phyloP scores from a whole-genome alignment of 92 coral and sea anemone species.

The Epizoanthus ramosus region DNA sequence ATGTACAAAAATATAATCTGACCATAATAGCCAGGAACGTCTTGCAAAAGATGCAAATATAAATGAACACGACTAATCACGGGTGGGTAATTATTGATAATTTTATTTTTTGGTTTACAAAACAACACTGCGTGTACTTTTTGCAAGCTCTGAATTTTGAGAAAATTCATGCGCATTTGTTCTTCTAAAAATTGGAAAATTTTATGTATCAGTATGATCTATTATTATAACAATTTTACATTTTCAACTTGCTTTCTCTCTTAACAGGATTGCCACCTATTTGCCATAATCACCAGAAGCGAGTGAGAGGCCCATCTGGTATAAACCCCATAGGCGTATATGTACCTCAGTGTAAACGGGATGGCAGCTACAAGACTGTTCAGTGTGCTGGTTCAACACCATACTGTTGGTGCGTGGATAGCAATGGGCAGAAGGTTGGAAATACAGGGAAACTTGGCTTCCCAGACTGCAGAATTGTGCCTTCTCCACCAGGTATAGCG shows the following conservation, averaged over 20 bases:
- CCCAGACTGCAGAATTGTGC: background rate
- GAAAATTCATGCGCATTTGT: too few relatives aligned
- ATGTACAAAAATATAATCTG: too few relatives aligned
- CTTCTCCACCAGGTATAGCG: conserved; percentile 3
- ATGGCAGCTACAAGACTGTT: conserved; percentile 70
- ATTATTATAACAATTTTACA: too few relatives aligned
- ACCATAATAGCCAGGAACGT: too few relatives aligned
- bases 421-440: conserved; percentile 70
- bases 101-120: too few relatives aligned
- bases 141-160: too few relatives aligned
- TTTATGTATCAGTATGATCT: too few relatives aligned
- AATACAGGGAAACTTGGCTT: conserved; percentile 14
- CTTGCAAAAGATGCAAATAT: too few relatives aligned
- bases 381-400: conserved; percentile 83
- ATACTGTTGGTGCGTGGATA: conserved; percentile 94
- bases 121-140: too few relatives aligned
- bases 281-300: conserved; percentile 63
- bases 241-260: background rate
- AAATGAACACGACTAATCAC: too few relatives aligned
- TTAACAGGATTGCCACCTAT: conserved; percentile 51
- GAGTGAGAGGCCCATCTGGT: conserved; percentile 70
- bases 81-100: too few relatives aligned
- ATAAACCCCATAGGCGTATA: conserved; percentile 63
- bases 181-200: too few relatives aligned
- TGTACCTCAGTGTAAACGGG: conserved; percentile 78